These are phyloP conservation scores for Aspidapion aeneum DNA, from an alignment of 2,888 invertebrate genomes.

Conservation along the genomic window DNA sequence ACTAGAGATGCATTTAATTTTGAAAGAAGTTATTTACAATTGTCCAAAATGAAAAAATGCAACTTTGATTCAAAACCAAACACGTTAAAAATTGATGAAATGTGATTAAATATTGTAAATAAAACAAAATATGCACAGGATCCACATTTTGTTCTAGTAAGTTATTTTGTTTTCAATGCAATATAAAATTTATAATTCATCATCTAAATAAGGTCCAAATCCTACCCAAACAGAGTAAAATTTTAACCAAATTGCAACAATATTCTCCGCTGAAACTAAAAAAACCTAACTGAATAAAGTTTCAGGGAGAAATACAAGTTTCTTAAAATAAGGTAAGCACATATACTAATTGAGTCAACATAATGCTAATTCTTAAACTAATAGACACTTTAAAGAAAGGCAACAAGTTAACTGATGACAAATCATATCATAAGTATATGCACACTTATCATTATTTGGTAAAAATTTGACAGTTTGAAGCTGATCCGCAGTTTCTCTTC, in stretches of 20 bases:
- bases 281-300: constrained; percentile 8
- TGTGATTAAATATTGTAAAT: too few relatives aligned
- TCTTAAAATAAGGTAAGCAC: not conserved
- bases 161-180: too few relatives aligned
- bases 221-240: not conserved
- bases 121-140: too few relatives aligned
- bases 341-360: not conserved
- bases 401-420: too few relatives aligned
- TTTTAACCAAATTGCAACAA: not conserved
- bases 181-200: too few relatives aligned
- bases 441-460: too few relatives aligned
- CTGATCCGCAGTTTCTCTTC: too few relatives aligned
- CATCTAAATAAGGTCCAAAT: not conserved
- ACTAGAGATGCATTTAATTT: constrained; percentile 24
- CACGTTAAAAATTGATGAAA: constrained; percentile 13
- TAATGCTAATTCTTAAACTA: not conserved
- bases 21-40: constrained; percentile 18
- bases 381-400: too few relatives aligned
- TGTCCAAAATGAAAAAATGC: constrained; percentile 35
- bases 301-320: constrained; percentile 18
- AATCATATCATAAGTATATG: too few relatives aligned
- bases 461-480: too few relatives aligned
- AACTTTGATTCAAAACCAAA: constrained; percentile 45
- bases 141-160: too few relatives aligned
- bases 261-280: constrained; percentile 22